phyloP scores from a whole-genome alignment of 2,113 vertebrate species.

The Xenopus tropicalis region UCB_Xtro_10.0 CM004445.2:27546001-27546500 shows the following conservation, averaged over 20 bases:
- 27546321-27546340: conserved; percentile 15
- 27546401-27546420: conserved; percentile 28
- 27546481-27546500: conserved; percentile 21
- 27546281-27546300: conserved; percentile 66
- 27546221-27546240: conserved; percentile 58
- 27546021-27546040: conserved; percentile 34
- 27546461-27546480: conserved; percentile 37
- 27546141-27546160: conserved; percentile 51
- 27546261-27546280: conserved; percentile 64
- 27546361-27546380: conserved; percentile 32
- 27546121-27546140: conserved; percentile 52
- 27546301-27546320: conserved; percentile 40
- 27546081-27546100: conserved; percentile 49
- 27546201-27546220: conserved; percentile 25
- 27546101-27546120: conserved; percentile 52
- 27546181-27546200: conserved; percentile 48
- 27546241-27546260: conserved; percentile 64
- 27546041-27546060: conserved; percentile 42
- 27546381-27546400: conserved; percentile 20
- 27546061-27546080: conserved; percentile 48
- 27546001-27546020: conserved; percentile 42
- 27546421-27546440: conserved; percentile 28
- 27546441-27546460: conserved; percentile 18
- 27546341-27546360: conserved; percentile 17
- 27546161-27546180: conserved; percentile 54